phyloP scores from a whole-genome alignment of 2,797 vertebrate species.

The Pempheris klunzingeri region DNA sequence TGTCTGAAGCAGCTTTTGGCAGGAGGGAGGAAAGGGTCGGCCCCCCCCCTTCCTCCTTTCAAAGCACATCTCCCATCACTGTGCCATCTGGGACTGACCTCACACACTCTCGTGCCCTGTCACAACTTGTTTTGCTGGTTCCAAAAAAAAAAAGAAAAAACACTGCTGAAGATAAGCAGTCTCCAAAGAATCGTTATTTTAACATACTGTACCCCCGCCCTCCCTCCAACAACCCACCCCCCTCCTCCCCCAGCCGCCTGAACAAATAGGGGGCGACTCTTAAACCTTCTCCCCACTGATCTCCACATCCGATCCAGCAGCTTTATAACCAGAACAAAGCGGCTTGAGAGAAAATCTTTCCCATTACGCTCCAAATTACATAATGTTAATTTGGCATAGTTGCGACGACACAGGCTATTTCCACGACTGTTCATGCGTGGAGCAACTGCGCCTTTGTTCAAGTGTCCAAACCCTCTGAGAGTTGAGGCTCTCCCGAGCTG shows the following conservation, averaged over 20 bases:
- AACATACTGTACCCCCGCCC: background rate
- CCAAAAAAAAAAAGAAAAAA: slow-evolving; percentile 47
- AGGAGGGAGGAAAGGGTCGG: slow-evolving; percentile 22
- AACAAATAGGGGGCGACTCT: slow-evolving; percentile 67
- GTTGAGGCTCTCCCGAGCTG: slow-evolving; percentile 23
- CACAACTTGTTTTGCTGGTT: slow-evolving; percentile 79
- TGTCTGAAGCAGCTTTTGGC: slow-evolving; percentile 49
- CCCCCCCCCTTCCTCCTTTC: slow-evolving; percentile 39
- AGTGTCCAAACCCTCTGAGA: slow-evolving; percentile 36
- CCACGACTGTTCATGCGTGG: slow-evolving; percentile 17
- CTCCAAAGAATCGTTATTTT: slow-evolving; percentile 57
- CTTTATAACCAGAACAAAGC: slow-evolving; percentile 21
- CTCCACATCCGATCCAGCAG: slow-evolving; percentile 20
- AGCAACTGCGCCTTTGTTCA: slow-evolving; percentile 38
- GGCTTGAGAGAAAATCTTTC: background rate
- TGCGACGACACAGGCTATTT: slow-evolving; percentile 9
- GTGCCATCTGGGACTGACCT: slow-evolving; percentile 72
- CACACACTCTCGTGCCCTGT: slow-evolving; percentile 65
- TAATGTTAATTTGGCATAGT: background rate
- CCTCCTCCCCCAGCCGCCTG: slow-evolving; percentile 24
- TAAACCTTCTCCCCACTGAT: slow-evolving; percentile 29
- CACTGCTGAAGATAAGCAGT: slow-evolving; percentile 44
- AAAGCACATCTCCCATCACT: slow-evolving; percentile 36
- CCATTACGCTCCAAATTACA: background rate
- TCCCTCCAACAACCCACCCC: background rate